Evolutionary conservation across 2,113 vertebrate genomes (phyloP), one percentile per base, ranked within the genome.

Genomic region (Nycticorax nycticorax): DNA sequence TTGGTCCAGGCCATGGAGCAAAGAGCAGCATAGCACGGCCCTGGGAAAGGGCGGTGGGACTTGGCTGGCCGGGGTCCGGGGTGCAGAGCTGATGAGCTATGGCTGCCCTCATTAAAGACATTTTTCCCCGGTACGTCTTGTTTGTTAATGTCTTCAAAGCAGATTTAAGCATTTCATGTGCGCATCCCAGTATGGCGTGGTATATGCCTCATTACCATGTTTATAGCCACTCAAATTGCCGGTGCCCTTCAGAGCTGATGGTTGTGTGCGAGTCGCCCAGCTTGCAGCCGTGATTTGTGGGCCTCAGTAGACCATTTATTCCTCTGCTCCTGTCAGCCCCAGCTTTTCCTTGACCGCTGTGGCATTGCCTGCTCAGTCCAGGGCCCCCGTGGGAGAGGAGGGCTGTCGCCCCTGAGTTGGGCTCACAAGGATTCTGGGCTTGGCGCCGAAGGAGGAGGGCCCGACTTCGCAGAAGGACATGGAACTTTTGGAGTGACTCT

Each of bases 1-100:
- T 35, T 23, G 6, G 11, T 11, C 15, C 19, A 14, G 68, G 23
- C n/a, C 24, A 0, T 8, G 69, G 45, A 39, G 69, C 32, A 23
- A 28, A 8, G 2, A 2, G 43, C 13, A 4, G 20, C 0, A 1
- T 4, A 22, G 35, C 30, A 5, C 0, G 1, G 6, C 14, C 1
- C n/a, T 27, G 74, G 69, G 67, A 22, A 14, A 4, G 2, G 21
- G 30, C 20, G 1, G 12, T 5, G 16, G 64, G 71, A 14, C 26
- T 13, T 21, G 72, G 3, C 83, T 37, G 59, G n/a, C 30, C 0
- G 0, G 47, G 52, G 6, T 14, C n/a, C 33, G 79, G 66, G 10
- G 18, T 27, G 27, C 47, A 6, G 48, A 23, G 41, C 4, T 19
- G 30, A 1, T 28, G 3, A 48, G 12, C 66, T 27, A 1, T 14